Percentiles rank a stretch among this genome's conserved stretches.
These are phyloP conservation scores for Coryphaenoides rupestris DNA, from an alignment of 2,113 vertebrate species.

Conservation along the genomic window DNA sequence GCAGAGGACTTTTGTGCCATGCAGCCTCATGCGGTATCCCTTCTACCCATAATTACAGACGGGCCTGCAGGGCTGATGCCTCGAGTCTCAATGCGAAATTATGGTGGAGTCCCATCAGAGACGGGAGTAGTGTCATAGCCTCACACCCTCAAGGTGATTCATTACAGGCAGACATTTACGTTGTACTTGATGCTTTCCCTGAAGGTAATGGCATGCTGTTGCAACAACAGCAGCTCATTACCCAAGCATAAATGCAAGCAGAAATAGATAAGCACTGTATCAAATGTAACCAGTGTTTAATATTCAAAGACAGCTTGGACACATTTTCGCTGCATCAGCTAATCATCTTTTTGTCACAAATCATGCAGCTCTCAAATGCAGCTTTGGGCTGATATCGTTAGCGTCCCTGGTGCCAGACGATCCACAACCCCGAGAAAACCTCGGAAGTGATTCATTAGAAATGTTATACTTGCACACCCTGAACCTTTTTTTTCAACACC, in stretches of 20 bases:
- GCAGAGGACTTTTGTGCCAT: no score
- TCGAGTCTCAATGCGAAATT: conserved; percentile 41
- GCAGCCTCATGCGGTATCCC: conserved; percentile 24
- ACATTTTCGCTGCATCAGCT: conserved; percentile 22
- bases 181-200: conserved; percentile 31
- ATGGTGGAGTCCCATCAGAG: conserved; percentile 30
- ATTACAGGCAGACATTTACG: conserved; percentile 43
- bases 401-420: background rate
- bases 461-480: conserved; percentile 29
- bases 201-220: conserved; percentile 17
- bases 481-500: conserved; percentile 40
- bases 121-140: conserved; percentile 18
- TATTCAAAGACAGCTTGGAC: conserved; percentile 33
- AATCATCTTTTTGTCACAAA: conserved; percentile 2
- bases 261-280: conserved; percentile 27
- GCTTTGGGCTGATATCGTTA: conserved; percentile 11
- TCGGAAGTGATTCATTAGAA: conserved; percentile 24
- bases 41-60: conserved; percentile 35
- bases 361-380: background rate
- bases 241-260: conserved; percentile 37
- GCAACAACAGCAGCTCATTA: conserved; percentile 30
- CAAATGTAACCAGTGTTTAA: conserved; percentile 32
- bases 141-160: conserved; percentile 46
- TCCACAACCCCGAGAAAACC: background rate
- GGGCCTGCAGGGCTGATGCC: conserved; percentile 24